Evolutionary conservation across 2,888 invertebrate genomes (phyloP).

Genomic region (Empis stercorea): DNA sequence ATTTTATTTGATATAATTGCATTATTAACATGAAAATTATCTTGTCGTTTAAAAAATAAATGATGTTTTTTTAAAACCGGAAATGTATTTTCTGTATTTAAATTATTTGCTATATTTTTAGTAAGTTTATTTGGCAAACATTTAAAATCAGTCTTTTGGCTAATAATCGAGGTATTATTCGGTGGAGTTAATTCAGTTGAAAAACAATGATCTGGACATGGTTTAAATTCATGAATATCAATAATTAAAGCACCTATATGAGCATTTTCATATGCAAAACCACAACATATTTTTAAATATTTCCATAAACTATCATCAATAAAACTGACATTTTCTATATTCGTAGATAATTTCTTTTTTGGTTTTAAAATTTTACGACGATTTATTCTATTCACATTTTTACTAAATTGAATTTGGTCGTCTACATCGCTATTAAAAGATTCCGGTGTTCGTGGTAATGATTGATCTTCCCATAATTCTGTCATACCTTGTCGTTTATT

Average conservation of each 20-base stretch:
- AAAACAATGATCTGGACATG: slow-evolving; percentile 25
- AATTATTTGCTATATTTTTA: slow-evolving; percentile 5
- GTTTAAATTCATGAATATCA: slow-evolving; percentile 25
- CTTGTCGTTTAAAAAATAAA: slow-evolving; percentile 32
- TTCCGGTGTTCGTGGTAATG: slow-evolving; percentile 19
- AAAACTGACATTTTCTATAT: slow-evolving; percentile 22
- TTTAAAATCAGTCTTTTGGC: neutral
- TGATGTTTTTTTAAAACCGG: slow-evolving; percentile 35
- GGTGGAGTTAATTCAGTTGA: slow-evolving; percentile 6
- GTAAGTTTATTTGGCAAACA: slow-evolving; percentile 4
- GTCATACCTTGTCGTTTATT: slow-evolving; percentile 16
- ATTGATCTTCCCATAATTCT: slow-evolving; percentile 16
- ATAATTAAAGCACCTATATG: slow-evolving; percentile 25
- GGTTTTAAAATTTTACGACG: slow-evolving; percentile 28
- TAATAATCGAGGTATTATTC: neutral
- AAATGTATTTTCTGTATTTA: slow-evolving; percentile 14
- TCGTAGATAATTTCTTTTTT: slow-evolving; percentile 21
- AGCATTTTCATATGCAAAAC: slow-evolving; percentile 22
- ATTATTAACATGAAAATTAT: slow-evolving; percentile 27
- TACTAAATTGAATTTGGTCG: slow-evolving; percentile 9
- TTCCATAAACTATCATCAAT: slow-evolving; percentile 28
- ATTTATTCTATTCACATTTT: slow-evolving; percentile 17
- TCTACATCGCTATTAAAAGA: slow-evolving; percentile 24
- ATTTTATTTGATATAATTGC: neutral
- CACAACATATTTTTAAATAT: slow-evolving; percentile 30